Evolutionary conservation across 2,113 vertebrate species (phyloP).

Genomic region (Nannospalax galili): DNA sequence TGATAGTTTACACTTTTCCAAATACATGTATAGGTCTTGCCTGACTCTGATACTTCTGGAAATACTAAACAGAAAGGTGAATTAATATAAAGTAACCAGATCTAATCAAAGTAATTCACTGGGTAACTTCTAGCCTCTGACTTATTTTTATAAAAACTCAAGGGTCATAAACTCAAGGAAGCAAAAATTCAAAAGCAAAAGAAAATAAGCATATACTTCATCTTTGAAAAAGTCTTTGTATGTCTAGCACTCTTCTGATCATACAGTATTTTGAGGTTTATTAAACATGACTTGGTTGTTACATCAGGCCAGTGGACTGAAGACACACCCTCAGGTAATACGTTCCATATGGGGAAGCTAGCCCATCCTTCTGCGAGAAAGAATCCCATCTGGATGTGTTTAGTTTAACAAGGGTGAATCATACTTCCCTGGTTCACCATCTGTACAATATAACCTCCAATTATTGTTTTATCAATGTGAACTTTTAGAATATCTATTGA

Average conservation of each 20-base stretch:
- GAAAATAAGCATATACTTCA: not conserved
- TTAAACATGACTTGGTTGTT: not conserved
- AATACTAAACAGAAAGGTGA: not conserved
- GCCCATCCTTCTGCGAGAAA: not conserved
- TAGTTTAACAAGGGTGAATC: not conserved
- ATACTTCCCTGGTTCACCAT: not conserved
- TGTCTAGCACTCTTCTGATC: not conserved
- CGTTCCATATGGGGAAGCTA: not conserved
- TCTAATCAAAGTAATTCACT: not conserved
- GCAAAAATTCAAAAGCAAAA: not conserved
- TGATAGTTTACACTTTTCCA: not conserved
- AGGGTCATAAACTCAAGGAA: slow-evolving; percentile 49
- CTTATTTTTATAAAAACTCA: slow-evolving; percentile 44
- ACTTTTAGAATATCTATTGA: not conserved
- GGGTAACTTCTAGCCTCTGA: not conserved
- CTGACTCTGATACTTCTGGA: not conserved
- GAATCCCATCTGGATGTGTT: not conserved
- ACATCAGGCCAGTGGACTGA: not conserved
- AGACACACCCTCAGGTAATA: not conserved
- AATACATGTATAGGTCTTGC: not conserved
- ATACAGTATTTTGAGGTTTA: not conserved
- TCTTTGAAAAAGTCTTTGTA: slow-evolving; percentile 6
- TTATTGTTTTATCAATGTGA: not conserved
- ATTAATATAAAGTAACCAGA: not conserved
- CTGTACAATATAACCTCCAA: not conserved